Evolutionary conservation across 1,140 invertebrate species (phyloP).

Genomic region (Drosophila novamexicana): DNA sequence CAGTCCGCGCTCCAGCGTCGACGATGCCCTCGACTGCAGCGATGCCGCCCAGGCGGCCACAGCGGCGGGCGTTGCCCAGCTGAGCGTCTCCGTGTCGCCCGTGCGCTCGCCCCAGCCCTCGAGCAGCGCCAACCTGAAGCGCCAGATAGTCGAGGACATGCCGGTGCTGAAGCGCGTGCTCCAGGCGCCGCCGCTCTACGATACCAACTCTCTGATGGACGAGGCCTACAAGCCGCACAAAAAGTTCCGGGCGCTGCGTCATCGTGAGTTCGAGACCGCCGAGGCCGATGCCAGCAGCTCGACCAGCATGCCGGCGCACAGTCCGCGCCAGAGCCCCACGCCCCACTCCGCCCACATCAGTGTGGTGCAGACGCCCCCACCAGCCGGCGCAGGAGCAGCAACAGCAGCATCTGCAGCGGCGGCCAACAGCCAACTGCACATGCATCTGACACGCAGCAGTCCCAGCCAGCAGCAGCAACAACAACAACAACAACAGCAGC

Average conservation of each 20-base stretch:
- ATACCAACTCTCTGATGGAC: conserved; percentile 95
- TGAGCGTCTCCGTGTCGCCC: conserved; percentile 72
- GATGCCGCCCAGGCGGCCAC: conserved; percentile 63
- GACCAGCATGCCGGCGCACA: conserved; percentile 62
- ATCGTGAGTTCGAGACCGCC: conserved; percentile 91
- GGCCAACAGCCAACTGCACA: conserved; percentile 85
- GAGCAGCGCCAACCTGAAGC: conserved; percentile 75
- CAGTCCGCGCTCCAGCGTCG: conserved; percentile 92
- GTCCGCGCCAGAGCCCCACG: conserved; percentile 62
- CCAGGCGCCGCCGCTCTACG: conserved; percentile 95
- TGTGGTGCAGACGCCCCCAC: conserved; percentile 84
- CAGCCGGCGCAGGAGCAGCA: conserved; percentile 49
- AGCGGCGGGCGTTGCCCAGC: conserved; percentile 25
- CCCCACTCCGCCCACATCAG: conserved; percentile 55
- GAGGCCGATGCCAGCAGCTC: conserved; percentile 85
- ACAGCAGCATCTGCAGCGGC: conserved; percentile 78
- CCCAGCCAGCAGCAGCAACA: conserved; percentile 47
- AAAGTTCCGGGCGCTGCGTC: conserved; percentile 93
- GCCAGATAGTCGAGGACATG: conserved; percentile 93
- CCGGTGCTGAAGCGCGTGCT: conserved; percentile 95
- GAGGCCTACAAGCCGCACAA: conserved; percentile 98
- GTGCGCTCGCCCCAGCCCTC: conserved; percentile 77
- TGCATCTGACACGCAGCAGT: conserved; percentile 84
- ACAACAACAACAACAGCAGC: conserved; percentile 46
- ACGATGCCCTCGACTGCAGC: conserved; percentile 89